A percentile compares a stretch with the other conserved stretches of the same genome.
phyloP scores from a whole-genome alignment of 2,888 invertebrate species.

The Holacanthella duospinosa region DNA sequence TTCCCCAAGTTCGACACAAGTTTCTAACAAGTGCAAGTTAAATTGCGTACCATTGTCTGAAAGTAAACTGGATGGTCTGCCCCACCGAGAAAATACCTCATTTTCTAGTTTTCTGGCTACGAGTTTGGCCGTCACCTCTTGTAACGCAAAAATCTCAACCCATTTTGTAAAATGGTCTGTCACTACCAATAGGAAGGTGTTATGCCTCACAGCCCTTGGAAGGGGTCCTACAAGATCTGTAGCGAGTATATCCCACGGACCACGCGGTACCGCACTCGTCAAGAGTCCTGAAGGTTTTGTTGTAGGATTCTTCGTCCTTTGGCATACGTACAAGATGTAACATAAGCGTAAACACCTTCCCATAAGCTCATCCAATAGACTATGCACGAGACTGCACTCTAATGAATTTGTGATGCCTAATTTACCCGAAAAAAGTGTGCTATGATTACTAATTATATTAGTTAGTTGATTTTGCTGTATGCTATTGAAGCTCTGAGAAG shows the following conservation, averaged over 20 bases:
- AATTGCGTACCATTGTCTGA: conserved; percentile 28
- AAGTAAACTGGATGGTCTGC: conserved; percentile 17
- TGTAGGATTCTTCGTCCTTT: conserved; percentile 11
- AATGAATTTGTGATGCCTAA: too few relatives aligned
- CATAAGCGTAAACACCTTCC: conserved; percentile 12
- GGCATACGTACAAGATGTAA: conserved; percentile 19
- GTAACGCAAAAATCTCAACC: conserved; percentile 27
- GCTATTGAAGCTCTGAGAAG: too few relatives aligned
- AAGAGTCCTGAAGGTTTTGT: conserved; percentile 11
- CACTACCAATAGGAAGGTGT: conserved; percentile 19
- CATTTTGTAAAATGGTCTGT: conserved; percentile 26
- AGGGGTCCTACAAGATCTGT: conserved; percentile 20
- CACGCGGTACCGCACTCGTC: background rate
- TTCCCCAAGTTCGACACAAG: conserved; percentile 15
- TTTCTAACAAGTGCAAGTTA: background rate
- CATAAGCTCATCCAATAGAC: conserved; percentile 19
- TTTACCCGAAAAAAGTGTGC: too few relatives aligned
- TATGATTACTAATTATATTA: too few relatives aligned
- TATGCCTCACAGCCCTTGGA: conserved; percentile 3
- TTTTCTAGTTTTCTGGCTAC: conserved; percentile 17
- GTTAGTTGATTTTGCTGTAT: too few relatives aligned
- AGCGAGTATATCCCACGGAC: conserved; percentile 14
- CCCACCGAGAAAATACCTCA: conserved; percentile 22
- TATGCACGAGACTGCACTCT: too few relatives aligned
- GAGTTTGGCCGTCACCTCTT: conserved; percentile 13